Evolutionary conservation across 2,113 vertebrate species (phyloP).

Genomic region (Notechis scutatus): DNA sequence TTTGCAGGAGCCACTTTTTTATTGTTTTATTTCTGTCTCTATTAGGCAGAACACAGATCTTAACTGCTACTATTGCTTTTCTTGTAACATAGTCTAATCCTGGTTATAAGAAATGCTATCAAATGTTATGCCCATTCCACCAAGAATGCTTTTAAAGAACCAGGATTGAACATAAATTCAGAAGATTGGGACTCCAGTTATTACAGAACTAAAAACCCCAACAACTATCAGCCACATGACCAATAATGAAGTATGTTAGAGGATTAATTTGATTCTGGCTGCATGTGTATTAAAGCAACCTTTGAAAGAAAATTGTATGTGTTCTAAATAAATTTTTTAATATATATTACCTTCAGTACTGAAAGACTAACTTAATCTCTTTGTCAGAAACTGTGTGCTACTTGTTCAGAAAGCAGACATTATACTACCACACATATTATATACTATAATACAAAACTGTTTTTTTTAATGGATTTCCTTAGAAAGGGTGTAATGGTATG

Average conservation of each 20-base stretch:
- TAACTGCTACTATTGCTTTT: neutral
- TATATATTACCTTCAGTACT: neutral
- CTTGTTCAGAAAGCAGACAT: neutral
- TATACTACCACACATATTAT: neutral
- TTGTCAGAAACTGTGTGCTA: neutral
- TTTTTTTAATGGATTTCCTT: neutral
- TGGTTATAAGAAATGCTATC: neutral
- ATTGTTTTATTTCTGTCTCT: neutral
- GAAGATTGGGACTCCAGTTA: neutral
- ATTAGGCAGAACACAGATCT: neutral
- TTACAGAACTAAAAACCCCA: neutral
- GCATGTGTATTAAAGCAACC: neutral
- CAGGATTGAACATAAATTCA: neutral
- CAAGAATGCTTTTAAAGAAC: neutral
- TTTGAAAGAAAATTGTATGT: neutral
- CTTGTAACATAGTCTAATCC: neutral
- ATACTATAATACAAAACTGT: neutral
- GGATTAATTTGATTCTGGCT: neutral
- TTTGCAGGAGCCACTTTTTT: neutral
- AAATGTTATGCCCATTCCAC: neutral
- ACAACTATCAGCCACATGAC: neutral
- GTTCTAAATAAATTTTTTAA: neutral
- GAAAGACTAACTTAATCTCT: neutral
- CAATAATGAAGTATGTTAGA: neutral
- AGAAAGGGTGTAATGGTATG: neutral